Conservation (phyloP, 2,113 vertebrate species). For the Chionis minor region DNA sequence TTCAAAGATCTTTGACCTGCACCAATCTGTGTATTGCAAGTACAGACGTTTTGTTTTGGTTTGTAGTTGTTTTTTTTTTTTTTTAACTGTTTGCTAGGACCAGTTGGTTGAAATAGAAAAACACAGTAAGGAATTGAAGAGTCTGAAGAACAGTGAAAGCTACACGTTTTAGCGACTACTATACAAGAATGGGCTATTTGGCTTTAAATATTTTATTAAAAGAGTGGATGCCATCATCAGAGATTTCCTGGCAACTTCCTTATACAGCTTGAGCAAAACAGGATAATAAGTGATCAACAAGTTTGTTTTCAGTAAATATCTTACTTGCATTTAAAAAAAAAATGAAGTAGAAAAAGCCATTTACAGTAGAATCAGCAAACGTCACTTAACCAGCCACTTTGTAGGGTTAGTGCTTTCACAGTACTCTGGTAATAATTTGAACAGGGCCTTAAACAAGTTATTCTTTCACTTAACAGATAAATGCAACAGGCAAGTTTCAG, state of each 20-base stretch:
- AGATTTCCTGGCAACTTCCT: not conserved
- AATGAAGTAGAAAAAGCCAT: not conserved
- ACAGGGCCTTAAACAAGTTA: not conserved
- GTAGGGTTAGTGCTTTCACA: not conserved
- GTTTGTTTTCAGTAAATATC: not conserved
- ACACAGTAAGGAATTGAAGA: not conserved
- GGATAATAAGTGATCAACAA: not conserved
- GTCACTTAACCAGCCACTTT: not conserved
- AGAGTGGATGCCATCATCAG: not conserved
- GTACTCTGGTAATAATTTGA: not conserved
- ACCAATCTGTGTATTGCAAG: not conserved
- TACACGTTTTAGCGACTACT: not conserved
- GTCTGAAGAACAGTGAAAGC: not conserved
- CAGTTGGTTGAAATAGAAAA: not conserved
- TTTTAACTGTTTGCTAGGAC: not conserved
- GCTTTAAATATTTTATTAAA: not conserved
- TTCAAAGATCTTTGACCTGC: not conserved
- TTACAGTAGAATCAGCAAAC: fast-evolving
- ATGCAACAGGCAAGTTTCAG: not conserved
- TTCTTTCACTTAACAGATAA: not conserved
- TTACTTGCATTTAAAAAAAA: not conserved
- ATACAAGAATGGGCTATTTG: fast-evolving
- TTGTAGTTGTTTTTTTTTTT: not conserved
- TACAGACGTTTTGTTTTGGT: not conserved
- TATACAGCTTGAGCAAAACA: not conserved